Evolutionary conservation across 2,113 vertebrate genomes (phyloP), one percentile per base, ranked within the genome.

Genomic region (Apodemus sylvaticus): DNA sequence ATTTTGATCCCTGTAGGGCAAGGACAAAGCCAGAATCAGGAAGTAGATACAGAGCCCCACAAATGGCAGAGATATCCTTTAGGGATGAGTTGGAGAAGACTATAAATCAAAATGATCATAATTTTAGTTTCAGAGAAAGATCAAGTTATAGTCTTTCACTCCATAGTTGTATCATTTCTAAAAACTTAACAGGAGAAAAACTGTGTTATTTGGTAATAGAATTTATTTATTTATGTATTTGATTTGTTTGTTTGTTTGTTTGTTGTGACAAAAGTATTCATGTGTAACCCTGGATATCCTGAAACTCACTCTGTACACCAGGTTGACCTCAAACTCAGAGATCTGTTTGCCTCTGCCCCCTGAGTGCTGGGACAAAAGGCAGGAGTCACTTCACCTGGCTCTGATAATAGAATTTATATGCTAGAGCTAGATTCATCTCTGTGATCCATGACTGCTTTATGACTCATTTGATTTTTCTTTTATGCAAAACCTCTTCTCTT

Each of bases 371-470:
- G n/a, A n/a, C n/a, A n/a, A n/a, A n/a, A n/a, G n/a, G n/a, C n/a
- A n/a, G n/a, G n/a, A n/a, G n/a, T n/a, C 48, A 58, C 20, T 5
- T 24, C 2, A 55, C 34, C 20, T 1, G 11, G 2, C 10, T 81
- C 34, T 91, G 31, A 3, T 76, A 94, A 94, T 85, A 55, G 45
- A 74, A 94, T 62, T 87, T 86, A 66, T 64, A 89, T 90, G 93
- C 3, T 73, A 3, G 14, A 97, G 7, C 8, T 86, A 14, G 31
- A 26, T 34, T 91, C 13, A 82, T 60, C 71, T 89, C 14, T 89
- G 86, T 93, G 81, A 79, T 90, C 24, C 14, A 42, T 87, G 48
- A 53, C 39, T 82, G 81, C 2, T 58, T 79, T 83, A 58, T 83
- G 62, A 78, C 62, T 94, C 48, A 73, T 74, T 92, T 45, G 31